phyloP scores from a whole-genome alignment of 2,797 vertebrate species.

The Mastacembelus armatus region DNA sequence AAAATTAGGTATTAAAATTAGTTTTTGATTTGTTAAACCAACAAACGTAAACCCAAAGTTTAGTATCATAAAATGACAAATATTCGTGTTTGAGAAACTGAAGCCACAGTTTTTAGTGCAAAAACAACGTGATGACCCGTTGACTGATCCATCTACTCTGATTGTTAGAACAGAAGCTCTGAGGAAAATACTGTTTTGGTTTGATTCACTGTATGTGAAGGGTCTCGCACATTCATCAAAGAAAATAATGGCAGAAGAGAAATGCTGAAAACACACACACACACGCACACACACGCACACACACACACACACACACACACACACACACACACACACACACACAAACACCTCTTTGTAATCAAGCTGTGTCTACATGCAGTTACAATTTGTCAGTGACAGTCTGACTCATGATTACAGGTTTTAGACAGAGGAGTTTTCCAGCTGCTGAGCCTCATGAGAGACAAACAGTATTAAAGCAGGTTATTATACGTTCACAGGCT shows the following conservation, averaged over 20 bases:
- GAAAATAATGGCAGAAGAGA: too few relatives aligned
- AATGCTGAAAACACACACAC: background rate
- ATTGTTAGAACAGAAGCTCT: background rate
- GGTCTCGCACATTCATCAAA: background rate
- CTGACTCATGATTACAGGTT: constrained; percentile 14
- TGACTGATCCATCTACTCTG: too few relatives aligned
- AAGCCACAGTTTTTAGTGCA: too few relatives aligned
- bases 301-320: background rate
- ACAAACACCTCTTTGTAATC: background rate
- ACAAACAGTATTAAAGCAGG: background rate
- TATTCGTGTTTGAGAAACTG: too few relatives aligned
- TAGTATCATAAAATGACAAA: too few relatives aligned
- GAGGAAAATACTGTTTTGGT: background rate
- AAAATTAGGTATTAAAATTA: too few relatives aligned
- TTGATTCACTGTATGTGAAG: background rate
- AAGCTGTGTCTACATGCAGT: background rate
- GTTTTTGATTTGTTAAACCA: too few relatives aligned
- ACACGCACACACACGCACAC: background rate
- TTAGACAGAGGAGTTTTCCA: constrained; percentile 18
- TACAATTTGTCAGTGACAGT: constrained; percentile 12
- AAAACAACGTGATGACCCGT: too few relatives aligned
- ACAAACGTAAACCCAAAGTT: too few relatives aligned
- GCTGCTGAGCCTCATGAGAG: background rate
- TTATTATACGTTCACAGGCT: background rate
- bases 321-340: background rate